Conservation (phyloP, 2,113 vertebrate species). For the Caloenas nicobarica region DNA sequence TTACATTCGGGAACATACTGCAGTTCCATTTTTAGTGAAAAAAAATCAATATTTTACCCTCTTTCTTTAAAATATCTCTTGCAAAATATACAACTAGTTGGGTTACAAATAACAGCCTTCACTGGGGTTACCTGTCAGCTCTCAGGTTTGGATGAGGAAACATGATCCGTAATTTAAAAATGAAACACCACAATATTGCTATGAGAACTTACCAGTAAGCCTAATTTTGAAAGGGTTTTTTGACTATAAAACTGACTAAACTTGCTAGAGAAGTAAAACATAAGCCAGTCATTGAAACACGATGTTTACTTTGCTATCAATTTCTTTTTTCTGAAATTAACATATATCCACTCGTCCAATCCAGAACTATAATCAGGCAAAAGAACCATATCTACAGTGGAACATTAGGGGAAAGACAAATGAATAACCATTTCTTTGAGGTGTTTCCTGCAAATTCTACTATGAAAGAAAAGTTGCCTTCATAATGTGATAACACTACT, state of each 20-base stretch:
- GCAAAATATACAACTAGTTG: background rate
- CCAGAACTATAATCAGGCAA: background rate
- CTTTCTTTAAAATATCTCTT: background rate
- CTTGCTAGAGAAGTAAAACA: background rate
- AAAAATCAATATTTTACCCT: conserved; percentile 11
- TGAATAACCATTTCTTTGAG: background rate
- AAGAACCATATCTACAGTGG: background rate
- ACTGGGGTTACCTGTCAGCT: background rate
- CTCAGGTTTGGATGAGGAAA: background rate
- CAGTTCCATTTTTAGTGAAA: conserved; percentile 12
- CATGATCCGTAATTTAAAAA: background rate
- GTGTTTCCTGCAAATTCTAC: background rate
- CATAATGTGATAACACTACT: background rate
- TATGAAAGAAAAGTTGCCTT: background rate
- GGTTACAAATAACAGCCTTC: background rate
- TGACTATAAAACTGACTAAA: background rate
- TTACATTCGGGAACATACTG: background rate
- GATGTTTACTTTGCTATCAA: background rate
- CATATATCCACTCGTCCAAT: background rate
- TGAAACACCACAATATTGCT: background rate
- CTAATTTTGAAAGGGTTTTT: background rate
- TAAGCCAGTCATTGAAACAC: background rate
- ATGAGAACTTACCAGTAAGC: background rate
- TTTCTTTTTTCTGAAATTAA: background rate
- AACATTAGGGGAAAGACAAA: background rate